Evolutionary conservation across 2,797 vertebrate species (phyloP).

Genomic region (Myioborus melanocephalus): DNA sequence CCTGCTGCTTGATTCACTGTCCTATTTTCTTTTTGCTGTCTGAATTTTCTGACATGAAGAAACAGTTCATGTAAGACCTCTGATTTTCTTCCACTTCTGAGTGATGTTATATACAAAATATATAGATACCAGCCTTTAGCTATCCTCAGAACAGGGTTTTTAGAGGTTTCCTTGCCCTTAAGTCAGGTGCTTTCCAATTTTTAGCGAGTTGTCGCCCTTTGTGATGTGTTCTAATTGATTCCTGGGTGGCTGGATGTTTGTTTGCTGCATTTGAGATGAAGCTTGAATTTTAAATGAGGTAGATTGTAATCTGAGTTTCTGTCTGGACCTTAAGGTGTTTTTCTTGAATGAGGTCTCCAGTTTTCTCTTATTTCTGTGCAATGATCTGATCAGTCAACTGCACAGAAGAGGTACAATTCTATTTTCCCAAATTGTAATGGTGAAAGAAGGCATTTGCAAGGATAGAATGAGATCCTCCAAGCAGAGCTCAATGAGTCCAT

Average conservation of each 20-base stretch:
- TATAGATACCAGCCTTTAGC: neutral
- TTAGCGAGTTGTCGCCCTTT: neutral
- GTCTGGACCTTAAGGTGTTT: neutral
- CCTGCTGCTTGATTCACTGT: slow-evolving; percentile 2
- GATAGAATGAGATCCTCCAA: neutral
- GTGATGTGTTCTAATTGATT: neutral
- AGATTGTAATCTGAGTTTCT: slow-evolving; percentile 30
- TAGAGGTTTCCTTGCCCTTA: neutral
- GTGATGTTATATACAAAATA: neutral
- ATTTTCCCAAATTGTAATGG: neutral
- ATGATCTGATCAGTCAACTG: neutral
- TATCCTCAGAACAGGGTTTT: neutral
- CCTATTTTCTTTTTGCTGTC: neutral
- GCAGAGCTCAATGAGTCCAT: neutral
- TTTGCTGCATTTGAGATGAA: slow-evolving; percentile 26
- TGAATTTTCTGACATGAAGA: neutral
- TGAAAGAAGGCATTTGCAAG: neutral
- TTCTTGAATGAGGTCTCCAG: neutral
- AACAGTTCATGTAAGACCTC: neutral
- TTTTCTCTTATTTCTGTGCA: slow-evolving; percentile 8
- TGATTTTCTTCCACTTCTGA: neutral
- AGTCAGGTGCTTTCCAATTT: neutral
- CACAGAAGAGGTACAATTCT: neutral
- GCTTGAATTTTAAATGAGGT: slow-evolving; percentile 6
- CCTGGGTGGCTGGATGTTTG: neutral